These are phyloP conservation scores for Nerophis lumbriciformis DNA, from an alignment of 2,113 vertebrate genomes.

Conservation along the genomic window DNA sequence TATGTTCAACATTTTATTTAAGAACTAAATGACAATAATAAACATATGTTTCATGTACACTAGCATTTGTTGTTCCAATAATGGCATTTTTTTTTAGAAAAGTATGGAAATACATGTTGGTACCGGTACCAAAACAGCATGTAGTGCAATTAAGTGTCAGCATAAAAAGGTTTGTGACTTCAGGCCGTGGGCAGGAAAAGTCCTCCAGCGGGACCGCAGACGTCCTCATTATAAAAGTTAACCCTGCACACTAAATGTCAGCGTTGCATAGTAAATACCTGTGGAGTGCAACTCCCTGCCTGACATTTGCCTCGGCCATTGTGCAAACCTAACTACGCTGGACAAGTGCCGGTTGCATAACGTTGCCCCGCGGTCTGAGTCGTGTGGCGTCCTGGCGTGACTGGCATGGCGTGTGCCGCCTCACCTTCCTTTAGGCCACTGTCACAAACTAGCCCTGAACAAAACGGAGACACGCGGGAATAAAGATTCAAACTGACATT, in stretches of 20 bases:
- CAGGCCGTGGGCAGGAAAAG: slow-evolving; percentile 10
- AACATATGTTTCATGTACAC: too few relatives aligned
- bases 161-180: slow-evolving; percentile 30
- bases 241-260: slow-evolving; percentile 12
- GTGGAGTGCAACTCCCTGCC: slow-evolving; percentile 7
- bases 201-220: slow-evolving; percentile 3
- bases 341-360: neutral
- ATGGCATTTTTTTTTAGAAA: too few relatives aligned
- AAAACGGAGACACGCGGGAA: neutral
- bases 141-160: slow-evolving; percentile 20
- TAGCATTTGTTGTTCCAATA: too few relatives aligned
- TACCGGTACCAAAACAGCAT: slow-evolving; percentile 7
- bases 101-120: too few relatives aligned
- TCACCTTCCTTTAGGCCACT: neutral
- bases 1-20: too few relatives aligned
- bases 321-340: neutral
- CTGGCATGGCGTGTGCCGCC: too few relatives aligned
- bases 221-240: slow-evolving; percentile 11
- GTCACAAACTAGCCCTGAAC: neutral
- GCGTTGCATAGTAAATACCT: slow-evolving; percentile 3
- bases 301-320: neutral
- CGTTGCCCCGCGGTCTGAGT: too few relatives aligned
- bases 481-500: neutral
- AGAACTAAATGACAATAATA: too few relatives aligned
- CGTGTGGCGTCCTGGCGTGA: neutral